phyloP scores from a whole-genome alignment of 2,888 invertebrate species.

The Pycnomerus fuliginosus region DNA sequence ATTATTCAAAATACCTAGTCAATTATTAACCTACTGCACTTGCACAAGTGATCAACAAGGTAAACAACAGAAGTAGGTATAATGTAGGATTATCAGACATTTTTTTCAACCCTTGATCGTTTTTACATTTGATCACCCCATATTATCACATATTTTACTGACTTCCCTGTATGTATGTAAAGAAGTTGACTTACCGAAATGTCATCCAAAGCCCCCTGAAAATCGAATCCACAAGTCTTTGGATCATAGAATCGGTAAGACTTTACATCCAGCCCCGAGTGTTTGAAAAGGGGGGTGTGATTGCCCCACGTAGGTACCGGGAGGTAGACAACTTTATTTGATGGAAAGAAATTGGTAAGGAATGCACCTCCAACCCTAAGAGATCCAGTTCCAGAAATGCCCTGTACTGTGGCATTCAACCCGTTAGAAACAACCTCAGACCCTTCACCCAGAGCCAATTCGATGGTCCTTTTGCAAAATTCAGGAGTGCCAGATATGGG shows the following conservation, averaged over 20 bases:
- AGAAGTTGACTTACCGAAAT: constrained; percentile 69
- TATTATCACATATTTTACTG: neutral
- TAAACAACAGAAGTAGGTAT: too few relatives aligned
- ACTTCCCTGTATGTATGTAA: neutral
- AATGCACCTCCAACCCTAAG: constrained; percentile 91
- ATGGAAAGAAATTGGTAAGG: constrained; percentile 75
- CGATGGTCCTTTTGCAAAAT: constrained; percentile 81
- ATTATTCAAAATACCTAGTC: too few relatives aligned
- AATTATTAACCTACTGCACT: too few relatives aligned
- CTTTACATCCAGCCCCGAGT: constrained; percentile 80
- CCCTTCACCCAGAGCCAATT: constrained; percentile 84
- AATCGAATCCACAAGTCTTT: constrained; percentile 91
- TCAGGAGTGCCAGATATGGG: constrained; percentile 84
- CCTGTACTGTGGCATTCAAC: constrained; percentile 73
- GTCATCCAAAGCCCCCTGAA: constrained; percentile 85
- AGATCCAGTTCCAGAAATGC: constrained; percentile 97
- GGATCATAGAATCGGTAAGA: constrained; percentile 93
- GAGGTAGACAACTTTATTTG: constrained; percentile 80
- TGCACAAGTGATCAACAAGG: too few relatives aligned
- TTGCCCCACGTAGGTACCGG: constrained; percentile 98
- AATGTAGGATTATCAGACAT: too few relatives aligned
- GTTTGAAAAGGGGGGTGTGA: constrained; percentile 92
- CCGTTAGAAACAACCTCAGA: constrained; percentile 68
- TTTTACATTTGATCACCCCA: too few relatives aligned
- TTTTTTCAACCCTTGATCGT: too few relatives aligned